phyloP scores from a whole-genome alignment of 2,113 vertebrate species.

The Stercorarius parasiticus region DNA sequence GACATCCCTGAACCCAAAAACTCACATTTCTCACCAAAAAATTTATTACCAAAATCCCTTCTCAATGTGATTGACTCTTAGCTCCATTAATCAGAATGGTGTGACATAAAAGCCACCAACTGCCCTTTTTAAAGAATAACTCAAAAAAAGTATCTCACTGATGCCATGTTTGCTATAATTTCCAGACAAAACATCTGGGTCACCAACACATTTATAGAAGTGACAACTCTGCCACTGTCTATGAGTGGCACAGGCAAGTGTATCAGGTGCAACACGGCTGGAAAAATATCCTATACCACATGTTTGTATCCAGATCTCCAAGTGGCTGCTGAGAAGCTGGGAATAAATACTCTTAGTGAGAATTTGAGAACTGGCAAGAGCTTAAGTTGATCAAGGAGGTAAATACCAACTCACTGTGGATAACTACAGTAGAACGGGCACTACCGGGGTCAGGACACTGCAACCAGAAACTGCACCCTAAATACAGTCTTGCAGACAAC shows the following conservation, averaged over 20 bases:
- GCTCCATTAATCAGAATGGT: neutral
- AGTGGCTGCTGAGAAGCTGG: neutral
- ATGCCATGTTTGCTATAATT: neutral
- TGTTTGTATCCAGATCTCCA: neutral
- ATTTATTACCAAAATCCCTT: neutral
- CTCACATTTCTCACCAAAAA: neutral
- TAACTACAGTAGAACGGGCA: neutral
- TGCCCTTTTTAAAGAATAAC: neutral
- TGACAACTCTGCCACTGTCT: neutral
- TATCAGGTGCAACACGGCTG: neutral
- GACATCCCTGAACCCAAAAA: neutral
- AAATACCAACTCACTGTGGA: neutral
- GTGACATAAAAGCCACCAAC: neutral
- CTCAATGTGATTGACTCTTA: neutral
- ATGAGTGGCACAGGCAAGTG: neutral
- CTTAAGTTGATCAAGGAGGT: neutral
- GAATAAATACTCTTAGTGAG: neutral
- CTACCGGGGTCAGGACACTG: fast-evolving
- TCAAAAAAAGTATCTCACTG: neutral
- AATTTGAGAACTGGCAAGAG: neutral
- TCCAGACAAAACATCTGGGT: neutral
- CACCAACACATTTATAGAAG: neutral
- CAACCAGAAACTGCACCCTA: neutral
- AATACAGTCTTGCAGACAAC: neutral
- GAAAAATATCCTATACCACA: neutral